Conservation (phyloP, 2,888 invertebrate genomes). For the Zeuzera pyrina region DNA sequence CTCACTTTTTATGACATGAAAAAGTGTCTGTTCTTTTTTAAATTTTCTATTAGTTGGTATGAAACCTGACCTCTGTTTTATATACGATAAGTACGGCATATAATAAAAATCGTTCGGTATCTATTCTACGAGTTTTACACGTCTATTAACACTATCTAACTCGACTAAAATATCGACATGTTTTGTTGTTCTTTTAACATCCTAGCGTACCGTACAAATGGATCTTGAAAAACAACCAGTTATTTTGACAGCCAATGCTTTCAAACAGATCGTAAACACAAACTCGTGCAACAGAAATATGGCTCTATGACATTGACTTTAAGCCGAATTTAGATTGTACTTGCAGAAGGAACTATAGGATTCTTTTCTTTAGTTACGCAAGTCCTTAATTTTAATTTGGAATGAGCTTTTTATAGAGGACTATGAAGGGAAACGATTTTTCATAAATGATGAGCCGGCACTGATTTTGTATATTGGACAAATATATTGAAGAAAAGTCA, state of each 20-base stretch:
- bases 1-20: too few species aligned
- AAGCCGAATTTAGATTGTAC: slow-evolving; percentile 23
- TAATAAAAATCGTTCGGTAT: slow-evolving; percentile 24
- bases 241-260: slow-evolving; percentile 55
- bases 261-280: slow-evolving; percentile 39
- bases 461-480: slow-evolving; percentile 66
- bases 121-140: slow-evolving; percentile 23
- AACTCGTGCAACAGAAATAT: slow-evolving; percentile 21
- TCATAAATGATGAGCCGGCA: slow-evolving; percentile 70
- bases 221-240: slow-evolving; percentile 67
- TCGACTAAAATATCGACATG: slow-evolving; percentile 50
- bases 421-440: slow-evolving; percentile 64
- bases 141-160: slow-evolving; percentile 50
- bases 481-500: slow-evolving; percentile 61
- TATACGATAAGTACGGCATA: background rate
- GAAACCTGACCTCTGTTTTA: slow-evolving; percentile 3
- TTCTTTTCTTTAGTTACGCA: slow-evolving; percentile 49
- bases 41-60: too few species aligned
- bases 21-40: too few species aligned
- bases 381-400: slow-evolving; percentile 72
- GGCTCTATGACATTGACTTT: slow-evolving; percentile 17
- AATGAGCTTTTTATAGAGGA: slow-evolving; percentile 70
- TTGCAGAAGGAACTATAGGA: slow-evolving; percentile 35
- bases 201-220: slow-evolving; percentile 53
- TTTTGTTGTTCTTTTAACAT: slow-evolving; percentile 59